A percentile compares a stretch with the other conserved stretches of the same genome.
phyloP scores from a whole-genome alignment of 2,797 vertebrate genomes.

The Labroides dimidiatus region DNA sequence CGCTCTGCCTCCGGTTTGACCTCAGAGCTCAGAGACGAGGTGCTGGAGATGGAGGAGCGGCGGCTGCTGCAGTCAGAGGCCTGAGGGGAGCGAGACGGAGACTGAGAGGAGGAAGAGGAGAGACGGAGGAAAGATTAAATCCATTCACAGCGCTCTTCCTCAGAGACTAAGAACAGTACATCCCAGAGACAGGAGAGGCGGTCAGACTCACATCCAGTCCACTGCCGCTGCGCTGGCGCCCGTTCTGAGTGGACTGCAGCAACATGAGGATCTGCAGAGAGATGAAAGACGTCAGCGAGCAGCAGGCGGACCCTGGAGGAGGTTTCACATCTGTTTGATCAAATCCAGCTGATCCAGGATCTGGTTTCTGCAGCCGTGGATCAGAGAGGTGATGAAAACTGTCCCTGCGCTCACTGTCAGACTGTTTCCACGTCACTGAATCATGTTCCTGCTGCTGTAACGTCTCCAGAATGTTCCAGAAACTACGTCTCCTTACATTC shows the following conservation, averaged over 20 bases:
- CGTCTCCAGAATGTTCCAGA: too few species aligned
- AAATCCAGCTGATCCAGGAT: slow-evolving; percentile 12
- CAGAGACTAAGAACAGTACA: neutral
- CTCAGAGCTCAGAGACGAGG: slow-evolving; percentile 84
- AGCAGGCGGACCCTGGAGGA: neutral
- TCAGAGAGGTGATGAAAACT: too few species aligned
- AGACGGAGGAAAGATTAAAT: too few species aligned
- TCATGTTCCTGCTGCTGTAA: too few species aligned
- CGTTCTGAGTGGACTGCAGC: slow-evolving; percentile 84
- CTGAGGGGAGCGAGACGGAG: slow-evolving; percentile 81
- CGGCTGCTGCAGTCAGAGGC: slow-evolving; percentile 88
- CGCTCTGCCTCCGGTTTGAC: slow-evolving; percentile 80
- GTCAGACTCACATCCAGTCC: slow-evolving; percentile 80
- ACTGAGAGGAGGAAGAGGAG: slow-evolving; percentile 68
- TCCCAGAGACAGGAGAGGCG: too few species aligned
- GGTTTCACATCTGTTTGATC: neutral
- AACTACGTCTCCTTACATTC: too few species aligned
- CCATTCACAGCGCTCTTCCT: too few species aligned
- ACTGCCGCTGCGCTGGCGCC: slow-evolving; percentile 77
- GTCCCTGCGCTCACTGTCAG: too few species aligned
- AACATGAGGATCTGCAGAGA: slow-evolving; percentile 87
- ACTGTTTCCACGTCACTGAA: too few species aligned
- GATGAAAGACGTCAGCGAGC: neutral
- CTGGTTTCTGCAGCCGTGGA: neutral
- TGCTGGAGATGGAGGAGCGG: slow-evolving; percentile 89